phyloP scores from a whole-genome alignment of 2,113 vertebrate species.

The Monarcha castaneiventris region DNA sequence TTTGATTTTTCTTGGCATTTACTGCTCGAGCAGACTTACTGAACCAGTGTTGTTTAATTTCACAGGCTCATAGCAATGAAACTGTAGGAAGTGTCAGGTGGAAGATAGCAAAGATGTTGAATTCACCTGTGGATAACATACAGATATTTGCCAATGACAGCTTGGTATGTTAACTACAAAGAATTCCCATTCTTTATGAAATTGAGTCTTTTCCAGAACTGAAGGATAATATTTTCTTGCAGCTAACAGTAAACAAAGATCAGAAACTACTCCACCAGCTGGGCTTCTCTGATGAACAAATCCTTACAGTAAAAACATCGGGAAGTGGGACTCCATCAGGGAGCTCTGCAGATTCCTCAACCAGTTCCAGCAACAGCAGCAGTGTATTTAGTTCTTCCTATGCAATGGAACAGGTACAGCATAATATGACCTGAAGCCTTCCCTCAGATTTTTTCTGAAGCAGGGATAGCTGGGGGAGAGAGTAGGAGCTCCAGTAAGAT shows the following conservation, averaged over 20 bases:
- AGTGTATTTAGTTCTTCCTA: conserved; percentile 92
- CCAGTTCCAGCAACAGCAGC: conserved; percentile 84
- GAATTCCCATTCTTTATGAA: background rate
- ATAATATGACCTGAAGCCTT: background rate
- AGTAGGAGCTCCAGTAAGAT: background rate
- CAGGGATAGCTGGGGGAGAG: background rate
- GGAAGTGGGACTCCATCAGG: conserved; percentile 94
- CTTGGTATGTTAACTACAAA: conserved; percentile 80
- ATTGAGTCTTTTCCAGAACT: background rate
- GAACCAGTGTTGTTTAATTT: conserved; percentile 26
- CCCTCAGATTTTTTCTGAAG: background rate
- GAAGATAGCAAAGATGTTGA: conserved; percentile 97
- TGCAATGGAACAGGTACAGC: conserved; percentile 89
- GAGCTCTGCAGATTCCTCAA: conserved; percentile 90
- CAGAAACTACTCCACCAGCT: conserved; percentile 97
- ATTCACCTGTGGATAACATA: conserved; percentile 94
- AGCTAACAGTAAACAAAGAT: conserved; percentile 97
- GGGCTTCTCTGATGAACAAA: conserved; percentile 93
- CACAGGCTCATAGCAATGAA: conserved; percentile 97
- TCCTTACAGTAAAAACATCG: conserved; percentile 92
- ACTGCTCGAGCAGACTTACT: background rate
- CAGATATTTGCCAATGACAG: conserved; percentile 99
- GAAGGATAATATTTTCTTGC: conserved; percentile 46
- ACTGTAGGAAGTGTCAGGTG: conserved; percentile 94
- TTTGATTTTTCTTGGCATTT: background rate